Conservation (phyloP, 2,113 vertebrate genomes). For the Rutilus rutilus region DNA sequence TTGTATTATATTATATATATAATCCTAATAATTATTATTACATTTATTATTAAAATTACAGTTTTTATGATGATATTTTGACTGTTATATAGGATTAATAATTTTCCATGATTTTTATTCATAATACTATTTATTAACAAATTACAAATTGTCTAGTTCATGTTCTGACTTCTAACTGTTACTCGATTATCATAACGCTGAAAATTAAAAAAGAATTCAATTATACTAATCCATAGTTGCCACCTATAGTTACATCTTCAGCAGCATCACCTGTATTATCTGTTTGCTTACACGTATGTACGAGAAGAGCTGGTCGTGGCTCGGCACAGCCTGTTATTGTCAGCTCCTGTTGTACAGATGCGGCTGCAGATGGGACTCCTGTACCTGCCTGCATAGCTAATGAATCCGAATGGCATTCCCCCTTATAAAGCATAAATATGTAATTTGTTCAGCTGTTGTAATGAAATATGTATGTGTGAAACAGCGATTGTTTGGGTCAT, state of each 20-base stretch:
- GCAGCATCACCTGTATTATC: neutral
- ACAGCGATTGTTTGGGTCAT: constrained; percentile 94
- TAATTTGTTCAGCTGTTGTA: constrained; percentile 99
- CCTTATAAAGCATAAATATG: constrained; percentile 99
- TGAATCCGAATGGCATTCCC: constrained; percentile 88
- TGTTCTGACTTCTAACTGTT: neutral
- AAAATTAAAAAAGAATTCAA: neutral
- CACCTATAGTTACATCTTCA: constrained; percentile 5
- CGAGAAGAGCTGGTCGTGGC: neutral
- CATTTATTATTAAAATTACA: neutral
- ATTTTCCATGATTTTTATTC: neutral
- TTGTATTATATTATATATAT: neutral
- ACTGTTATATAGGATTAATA: neutral
- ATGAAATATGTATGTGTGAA: constrained; percentile 99
- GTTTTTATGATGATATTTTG: neutral
- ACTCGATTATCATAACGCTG: neutral
- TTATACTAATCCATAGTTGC: constrained; percentile 9
- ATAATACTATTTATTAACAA: neutral
- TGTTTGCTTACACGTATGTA: neutral
- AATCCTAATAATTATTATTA: neutral
- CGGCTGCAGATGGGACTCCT: constrained; percentile 92
- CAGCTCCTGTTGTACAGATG: constrained; percentile 93
- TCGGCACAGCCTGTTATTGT: constrained; percentile 67
- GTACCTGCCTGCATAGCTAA: constrained; percentile 97
- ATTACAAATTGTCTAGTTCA: neutral